Conservation (phyloP, 92 coral and sea anemone genomes). For the Hydrozoanthus gracilis region DNA sequence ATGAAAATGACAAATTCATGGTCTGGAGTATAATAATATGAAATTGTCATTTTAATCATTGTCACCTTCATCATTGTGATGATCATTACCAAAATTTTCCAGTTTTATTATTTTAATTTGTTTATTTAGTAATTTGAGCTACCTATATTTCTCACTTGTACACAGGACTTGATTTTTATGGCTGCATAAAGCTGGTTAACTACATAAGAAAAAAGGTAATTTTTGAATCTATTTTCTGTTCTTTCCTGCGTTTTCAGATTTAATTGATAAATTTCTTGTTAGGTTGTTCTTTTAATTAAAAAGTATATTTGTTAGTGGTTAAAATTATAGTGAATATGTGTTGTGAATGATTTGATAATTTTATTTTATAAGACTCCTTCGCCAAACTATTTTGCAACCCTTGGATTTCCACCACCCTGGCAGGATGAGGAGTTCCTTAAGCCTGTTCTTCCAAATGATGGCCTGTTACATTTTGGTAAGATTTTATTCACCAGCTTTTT, state of each 20-base stretch:
- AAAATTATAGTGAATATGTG: not conserved
- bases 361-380: constrained; percentile 50
- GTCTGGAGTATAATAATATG: not conserved
- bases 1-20: not conserved
- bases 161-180: constrained; percentile 92
- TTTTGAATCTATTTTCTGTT: not conserved
- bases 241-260: not conserved
- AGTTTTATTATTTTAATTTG: not conserved
- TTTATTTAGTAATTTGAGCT: not conserved
- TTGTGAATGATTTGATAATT: not conserved
- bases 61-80: not conserved
- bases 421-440: constrained; percentile 80
- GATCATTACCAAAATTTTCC: not conserved
- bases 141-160: not conserved
- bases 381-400: constrained; percentile 40
- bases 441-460: constrained; percentile 83
- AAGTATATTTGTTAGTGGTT: too few relatives aligned
- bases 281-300: too few relatives aligned
- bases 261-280: not conserved
- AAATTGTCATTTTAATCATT: not conserved
- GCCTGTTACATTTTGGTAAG: constrained; percentile 86
- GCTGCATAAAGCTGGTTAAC: constrained; percentile 85
- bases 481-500: not conserved
- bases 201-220: constrained; percentile 87
- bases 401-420: constrained; percentile 83